These are phyloP conservation scores for Bos taurus DNA, from an alignment of 2,113 vertebrate genomes.

Conservation along the genomic window ARS-UCD2.0 NC_037333.1:21749501-21750000, in stretches of 20 bases:
- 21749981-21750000: not conserved
- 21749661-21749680: not conserved
- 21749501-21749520: conserved; percentile 85
- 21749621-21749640: not conserved
- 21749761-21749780: not conserved
- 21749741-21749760: not conserved
- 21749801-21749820: not conserved
- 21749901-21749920: not conserved
- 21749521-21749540: not conserved
- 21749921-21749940: not conserved
- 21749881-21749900: not conserved
- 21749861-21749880: not conserved
- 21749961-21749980: not conserved
- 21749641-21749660: not conserved
- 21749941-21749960: not conserved
- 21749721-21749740: not conserved
- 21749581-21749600: not conserved
- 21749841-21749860: not conserved
- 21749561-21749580: not conserved
- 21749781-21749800: not conserved
- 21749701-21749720: not conserved
- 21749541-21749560: not conserved
- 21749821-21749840: not conserved
- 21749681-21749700: not conserved
- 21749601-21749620: not conserved